A percentile compares a stretch with the other conserved stretches of the same genome.
phyloP scores from a whole-genome alignment of 1,140 invertebrate species.

The Teleopsis dalmanni region DNA sequence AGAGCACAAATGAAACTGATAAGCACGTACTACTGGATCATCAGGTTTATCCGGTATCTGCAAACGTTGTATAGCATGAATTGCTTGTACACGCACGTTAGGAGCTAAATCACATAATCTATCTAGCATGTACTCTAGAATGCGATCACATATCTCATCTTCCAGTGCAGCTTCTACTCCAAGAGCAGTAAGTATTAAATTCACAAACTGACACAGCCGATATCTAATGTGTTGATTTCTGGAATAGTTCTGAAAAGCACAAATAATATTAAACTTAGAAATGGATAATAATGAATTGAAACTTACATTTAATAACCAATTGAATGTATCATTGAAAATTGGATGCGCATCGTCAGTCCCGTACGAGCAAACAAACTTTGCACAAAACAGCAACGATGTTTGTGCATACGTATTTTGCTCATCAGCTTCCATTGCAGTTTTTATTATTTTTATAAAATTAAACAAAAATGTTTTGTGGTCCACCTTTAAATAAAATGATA shows the following conservation, averaged over 20 bases:
- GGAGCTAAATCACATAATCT: constrained; percentile 51
- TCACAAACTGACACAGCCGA: constrained; percentile 66
- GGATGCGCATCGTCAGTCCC: constrained; percentile 49
- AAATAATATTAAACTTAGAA: constrained; percentile 1
- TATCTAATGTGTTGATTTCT: constrained; percentile 52
- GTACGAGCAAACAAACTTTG: constrained; percentile 55
- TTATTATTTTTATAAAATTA: constrained; percentile 50
- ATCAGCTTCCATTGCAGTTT: constrained; percentile 51
- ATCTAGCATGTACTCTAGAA: constrained; percentile 62
- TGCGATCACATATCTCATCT: constrained; percentile 65
- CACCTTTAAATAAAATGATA: constrained; percentile 32
- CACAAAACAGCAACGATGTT: constrained; percentile 56
- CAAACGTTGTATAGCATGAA: constrained; percentile 67
- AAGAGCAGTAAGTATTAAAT: constrained; percentile 63
- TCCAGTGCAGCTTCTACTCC: constrained; percentile 70
- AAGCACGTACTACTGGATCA: constrained; percentile 71
- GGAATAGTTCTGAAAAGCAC: constrained; percentile 25
- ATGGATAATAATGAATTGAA: not conserved
- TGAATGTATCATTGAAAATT: constrained; percentile 50
- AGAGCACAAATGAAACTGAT: constrained; percentile 64
- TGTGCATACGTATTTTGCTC: constrained; percentile 57
- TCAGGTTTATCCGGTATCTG: constrained; percentile 69
- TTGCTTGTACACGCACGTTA: constrained; percentile 68
- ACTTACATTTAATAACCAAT: constrained; percentile 45
- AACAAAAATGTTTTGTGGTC: constrained; percentile 47